Evolutionary conservation across 2,888 invertebrate species (phyloP).

Genomic region (Drosophila mimica): DNA sequence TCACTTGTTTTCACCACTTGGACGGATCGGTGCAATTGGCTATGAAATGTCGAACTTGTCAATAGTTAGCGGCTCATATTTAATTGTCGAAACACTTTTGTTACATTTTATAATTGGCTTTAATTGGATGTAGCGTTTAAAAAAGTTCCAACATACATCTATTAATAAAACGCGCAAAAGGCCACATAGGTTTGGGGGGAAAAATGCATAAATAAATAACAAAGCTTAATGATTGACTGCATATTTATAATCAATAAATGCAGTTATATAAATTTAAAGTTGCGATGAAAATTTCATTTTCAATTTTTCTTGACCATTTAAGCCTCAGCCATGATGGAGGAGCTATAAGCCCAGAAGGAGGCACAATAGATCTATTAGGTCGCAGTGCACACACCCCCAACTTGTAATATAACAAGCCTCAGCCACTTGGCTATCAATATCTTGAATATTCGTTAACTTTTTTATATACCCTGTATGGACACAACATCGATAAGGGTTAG

Average conservation of each 20-base stretch:
- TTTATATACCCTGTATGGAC: background rate
- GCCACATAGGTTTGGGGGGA: background rate
- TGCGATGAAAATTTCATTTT: background rate
- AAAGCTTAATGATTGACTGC: background rate
- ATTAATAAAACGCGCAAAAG: background rate
- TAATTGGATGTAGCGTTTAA: background rate
- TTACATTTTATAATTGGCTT: background rate
- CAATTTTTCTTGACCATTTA: background rate
- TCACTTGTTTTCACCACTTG: constrained; percentile 1
- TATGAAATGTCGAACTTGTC: constrained; percentile 33
- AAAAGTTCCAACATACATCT: too few species aligned
- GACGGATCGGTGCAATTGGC: background rate
- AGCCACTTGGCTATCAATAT: background rate
- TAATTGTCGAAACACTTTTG: constrained; percentile 13
- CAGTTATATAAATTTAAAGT: background rate
- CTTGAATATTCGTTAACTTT: background rate
- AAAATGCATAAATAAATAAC: background rate
- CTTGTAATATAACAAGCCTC: too few species aligned
- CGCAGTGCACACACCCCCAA: too few species aligned
- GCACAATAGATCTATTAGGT: too few species aligned
- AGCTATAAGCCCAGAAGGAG: too few species aligned
- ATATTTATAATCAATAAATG: background rate
- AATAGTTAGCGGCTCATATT: constrained; percentile 42
- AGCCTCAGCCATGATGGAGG: too few species aligned
- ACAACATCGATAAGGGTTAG: too few species aligned